Percentiles rank a stretch among this genome's conserved stretches.
These are phyloP conservation scores for Omphaloscelis lunosa DNA, from an alignment of 2,888 invertebrate species.

Conservation along the genomic window DNA sequence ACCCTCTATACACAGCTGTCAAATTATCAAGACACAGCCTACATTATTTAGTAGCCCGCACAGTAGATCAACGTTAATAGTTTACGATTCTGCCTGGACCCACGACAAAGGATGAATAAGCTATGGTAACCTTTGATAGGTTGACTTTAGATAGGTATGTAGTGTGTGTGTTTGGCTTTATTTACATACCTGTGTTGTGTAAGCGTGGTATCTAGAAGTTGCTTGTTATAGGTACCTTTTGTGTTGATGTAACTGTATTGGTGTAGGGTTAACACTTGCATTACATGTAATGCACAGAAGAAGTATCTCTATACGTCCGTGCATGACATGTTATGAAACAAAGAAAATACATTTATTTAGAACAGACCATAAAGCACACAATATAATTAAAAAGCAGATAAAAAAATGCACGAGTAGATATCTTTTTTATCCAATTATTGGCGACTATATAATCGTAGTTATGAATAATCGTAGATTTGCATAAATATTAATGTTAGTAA, in stretches of 20 bases:
- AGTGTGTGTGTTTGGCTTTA: not conserved
- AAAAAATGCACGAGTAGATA: no score
- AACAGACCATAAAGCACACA: no score
- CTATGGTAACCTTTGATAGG: slow-evolving; percentile 15
- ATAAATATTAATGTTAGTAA: no score
- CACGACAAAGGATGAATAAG: slow-evolving; percentile 33
- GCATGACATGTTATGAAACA: no score
- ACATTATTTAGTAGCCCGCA: slow-evolving; percentile 24
- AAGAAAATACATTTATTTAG: no score
- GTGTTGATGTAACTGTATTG: not conserved
- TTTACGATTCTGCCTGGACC: slow-evolving; percentile 30
- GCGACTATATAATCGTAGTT: no score
- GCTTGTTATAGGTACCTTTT: not conserved
- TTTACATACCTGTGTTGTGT: slow-evolving; percentile 12
- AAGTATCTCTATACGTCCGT: no score
- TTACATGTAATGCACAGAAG: no score
- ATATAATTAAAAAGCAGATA: no score
- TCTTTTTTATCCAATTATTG: no score
- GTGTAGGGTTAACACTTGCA: not conserved
- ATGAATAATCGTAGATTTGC: no score
- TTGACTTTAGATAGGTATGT: slow-evolving; percentile 3
- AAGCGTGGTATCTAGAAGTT: not conserved
- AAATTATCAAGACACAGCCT: slow-evolving; percentile 19
- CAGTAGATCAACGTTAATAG: slow-evolving; percentile 18
- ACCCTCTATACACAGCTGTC: slow-evolving; percentile 20